Evolutionary conservation across 2,113 vertebrate genomes (phyloP), one percentile per base, ranked within the genome.

Genomic region (Scopus umbretta): DNA sequence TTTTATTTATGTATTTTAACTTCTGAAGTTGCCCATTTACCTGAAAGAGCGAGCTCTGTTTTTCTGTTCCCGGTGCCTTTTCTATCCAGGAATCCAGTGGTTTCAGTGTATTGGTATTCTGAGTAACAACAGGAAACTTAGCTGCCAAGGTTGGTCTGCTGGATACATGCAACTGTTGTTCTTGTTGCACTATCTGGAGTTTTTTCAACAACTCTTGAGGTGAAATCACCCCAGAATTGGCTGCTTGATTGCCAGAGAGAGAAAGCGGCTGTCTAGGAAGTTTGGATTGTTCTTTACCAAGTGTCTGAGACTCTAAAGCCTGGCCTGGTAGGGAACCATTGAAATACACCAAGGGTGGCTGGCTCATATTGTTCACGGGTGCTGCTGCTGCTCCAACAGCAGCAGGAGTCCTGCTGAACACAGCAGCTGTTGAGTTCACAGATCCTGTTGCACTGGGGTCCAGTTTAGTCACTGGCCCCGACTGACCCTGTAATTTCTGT

Each of bases 201-300:
- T 98, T 99, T 74, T 98, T 98, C 82, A 99, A 66, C 17, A 99
- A 96, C 93, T 99, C 99, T 16, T 99, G 98, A 55, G 99, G 98
- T 10, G 99, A 99, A 79, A 99, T 97, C 88, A 98, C 98, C 8
- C 98, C 97, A 15, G 97, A 96, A 50, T 5, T 86, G 19, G 92
- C 42, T 4, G 96, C 29, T 53, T 95, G 98, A 76, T 40, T 94
- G 91, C 96, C 94, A 15, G 97, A 68, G 63, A 97, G 61, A 17
- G 97, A n/a, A 45, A 97, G 86, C 0, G 88, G 22, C 22, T 96
- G 97, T 21, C 92, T 86, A 9, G 95, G 88, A 67, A 97, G 86
- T 42, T 91, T 86, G 80, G 92, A 50, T 36, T 92, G 97, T 29
- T 97, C 98, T 88, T 97, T 97, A 43, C 76, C 70, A 13, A 85